These are phyloP conservation scores for Sitophilus oryzae DNA, from an alignment of 1,140 invertebrate genomes.

Conservation along the genomic window DNA sequence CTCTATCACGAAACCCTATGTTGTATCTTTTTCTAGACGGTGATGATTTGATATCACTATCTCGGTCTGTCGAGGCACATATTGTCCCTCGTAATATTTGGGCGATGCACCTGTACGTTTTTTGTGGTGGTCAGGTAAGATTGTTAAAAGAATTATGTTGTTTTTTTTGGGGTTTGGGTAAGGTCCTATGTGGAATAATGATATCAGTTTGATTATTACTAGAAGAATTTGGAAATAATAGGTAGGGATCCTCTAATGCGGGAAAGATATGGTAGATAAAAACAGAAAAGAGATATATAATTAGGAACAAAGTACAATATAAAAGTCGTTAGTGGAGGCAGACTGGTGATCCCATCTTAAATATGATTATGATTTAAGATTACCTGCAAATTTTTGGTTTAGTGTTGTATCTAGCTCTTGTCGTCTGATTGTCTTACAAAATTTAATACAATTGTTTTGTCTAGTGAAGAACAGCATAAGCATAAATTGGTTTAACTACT, in stretches of 20 bases:
- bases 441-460: no score
- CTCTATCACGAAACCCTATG: background rate
- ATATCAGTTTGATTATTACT: background rate
- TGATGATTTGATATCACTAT: background rate
- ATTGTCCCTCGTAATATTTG: slow-evolving; percentile 19
- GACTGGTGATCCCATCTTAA: no score
- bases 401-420: no score
- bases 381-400: no score
- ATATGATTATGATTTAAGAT: no score
- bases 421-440: no score
- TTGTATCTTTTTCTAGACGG: slow-evolving; percentile 2
- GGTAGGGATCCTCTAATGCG: background rate
- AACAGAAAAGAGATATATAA: no score
- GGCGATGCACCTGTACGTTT: slow-evolving; percentile 18
- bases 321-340: no score
- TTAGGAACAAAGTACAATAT: no score
- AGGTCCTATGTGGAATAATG: background rate
- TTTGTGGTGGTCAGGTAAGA: slow-evolving; percentile 19
- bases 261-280: no score
- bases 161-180: slow-evolving; percentile 1
- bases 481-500: no score
- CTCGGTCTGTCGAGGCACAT: slow-evolving; percentile 6
- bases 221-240: background rate
- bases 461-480: no score
- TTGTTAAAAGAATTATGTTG: slow-evolving; percentile 9